Conservation (phyloP, 2,888 invertebrate genomes). For the Drepana falcataria region DNA sequence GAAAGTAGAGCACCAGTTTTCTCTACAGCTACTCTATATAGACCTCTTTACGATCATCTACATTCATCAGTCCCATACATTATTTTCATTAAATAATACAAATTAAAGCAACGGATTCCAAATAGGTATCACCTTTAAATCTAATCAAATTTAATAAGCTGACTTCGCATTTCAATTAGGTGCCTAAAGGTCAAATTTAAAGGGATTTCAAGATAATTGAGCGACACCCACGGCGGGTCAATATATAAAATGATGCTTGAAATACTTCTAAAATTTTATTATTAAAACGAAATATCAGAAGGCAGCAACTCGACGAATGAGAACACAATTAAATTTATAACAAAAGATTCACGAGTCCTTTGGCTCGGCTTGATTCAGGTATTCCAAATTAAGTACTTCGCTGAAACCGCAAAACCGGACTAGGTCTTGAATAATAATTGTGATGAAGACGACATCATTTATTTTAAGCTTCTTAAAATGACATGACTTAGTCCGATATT, state of each 20-base stretch:
- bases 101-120: no score
- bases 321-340: slow-evolving; percentile 19
- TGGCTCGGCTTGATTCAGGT: slow-evolving; percentile 25
- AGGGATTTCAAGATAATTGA: background rate
- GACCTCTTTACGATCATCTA: no score
- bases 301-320: slow-evolving; percentile 22
- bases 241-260: slow-evolving; percentile 10
- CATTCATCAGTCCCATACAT: no score
- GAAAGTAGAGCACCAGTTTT: no score
- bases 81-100: no score
- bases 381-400: slow-evolving; percentile 26
- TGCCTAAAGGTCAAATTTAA: no score
- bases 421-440: background rate
- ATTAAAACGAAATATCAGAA: slow-evolving; percentile 1
- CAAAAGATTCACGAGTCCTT: slow-evolving; percentile 36
- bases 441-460: background rate
- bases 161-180: no score
- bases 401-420: slow-evolving; percentile 2
- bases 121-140: no score
- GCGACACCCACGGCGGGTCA: slow-evolving; percentile 9
- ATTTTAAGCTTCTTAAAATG: background rate
- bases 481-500: background rate
- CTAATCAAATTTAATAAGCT: no score
- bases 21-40: no score
- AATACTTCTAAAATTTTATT: slow-evolving; percentile 7